Evolutionary conservation across 2,888 invertebrate species (phyloP), one percentile per base, ranked within the genome.

Genomic region (Conops quadrifasciatus): DNA sequence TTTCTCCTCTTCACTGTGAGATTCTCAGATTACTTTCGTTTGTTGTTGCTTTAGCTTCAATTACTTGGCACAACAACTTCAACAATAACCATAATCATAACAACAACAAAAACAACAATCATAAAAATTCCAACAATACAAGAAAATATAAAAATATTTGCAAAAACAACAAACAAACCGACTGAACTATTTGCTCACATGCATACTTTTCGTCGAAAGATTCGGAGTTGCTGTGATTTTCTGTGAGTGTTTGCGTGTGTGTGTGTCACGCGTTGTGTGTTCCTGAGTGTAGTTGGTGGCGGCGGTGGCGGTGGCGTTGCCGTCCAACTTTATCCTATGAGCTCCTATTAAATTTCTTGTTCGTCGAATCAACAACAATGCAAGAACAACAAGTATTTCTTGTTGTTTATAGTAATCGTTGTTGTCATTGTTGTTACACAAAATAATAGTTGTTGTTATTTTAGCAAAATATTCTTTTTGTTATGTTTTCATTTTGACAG

Each of bases 341-440:
- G 76, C 73, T 76, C 77, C 77, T 76, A 76, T 73, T 77, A 74
- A 71, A 74, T 73, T 71, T 67, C 74, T 73, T 74, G 75, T 74
- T 74, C 74, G 74, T 75, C 74, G 74, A 76, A 74, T 71, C 75
- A 77, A 77, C 77, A 77, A 77, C 76, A 76, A 75, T 72, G 70
- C 28, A 49, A 64, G 51, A 68, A 60, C 45, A 58, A 58, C 56
- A 4, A 45, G 67, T 45, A 58, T 45, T 67, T 58, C 26, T 67
- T 67, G 58, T n/a, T 67, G 58, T 58, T 67, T 58, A 26, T 67
- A 30, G 43, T 21, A 26, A 67, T 58, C 26, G 65, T 49, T 49
- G 28, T 49, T 49, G 64, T 64, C 28, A 36, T 53, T 66, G 21
- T 56, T 66, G 56, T 43, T 56, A 26, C 26, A 9, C n/a, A 43